Conservation (phyloP, 2,113 vertebrate genomes). For the Macquaria ambigua region DNA sequence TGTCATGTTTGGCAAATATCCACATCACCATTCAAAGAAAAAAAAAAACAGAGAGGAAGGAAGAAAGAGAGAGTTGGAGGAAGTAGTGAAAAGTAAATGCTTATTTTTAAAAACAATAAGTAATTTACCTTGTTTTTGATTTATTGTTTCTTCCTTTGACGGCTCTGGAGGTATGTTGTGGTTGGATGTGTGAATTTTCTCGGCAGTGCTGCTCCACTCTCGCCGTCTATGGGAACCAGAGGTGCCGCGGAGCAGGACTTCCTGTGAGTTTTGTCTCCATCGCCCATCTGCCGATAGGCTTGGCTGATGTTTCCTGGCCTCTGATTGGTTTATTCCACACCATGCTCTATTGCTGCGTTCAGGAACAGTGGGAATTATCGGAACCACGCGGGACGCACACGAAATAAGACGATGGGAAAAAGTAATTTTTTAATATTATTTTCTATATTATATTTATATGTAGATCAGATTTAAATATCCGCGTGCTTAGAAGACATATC, state of each 20-base stretch:
- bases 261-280: slow-evolving; percentile 60
- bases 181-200: background rate
- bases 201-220: background rate
- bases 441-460: too few species aligned
- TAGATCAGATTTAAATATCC: background rate
- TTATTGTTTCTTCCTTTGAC: background rate
- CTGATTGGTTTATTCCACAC: slow-evolving; percentile 69
- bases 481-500: background rate
- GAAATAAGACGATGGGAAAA: too few species aligned
- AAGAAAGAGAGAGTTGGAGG: background rate
- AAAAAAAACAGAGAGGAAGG: background rate
- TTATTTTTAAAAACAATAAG: background rate
- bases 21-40: background rate
- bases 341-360: slow-evolving; percentile 63
- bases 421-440: too few species aligned
- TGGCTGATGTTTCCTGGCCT: slow-evolving; percentile 52
- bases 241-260: slow-evolving; percentile 7
- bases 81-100: background rate
- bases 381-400: background rate
- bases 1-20: background rate
- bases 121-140: slow-evolving; percentile 42
- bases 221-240: background rate
- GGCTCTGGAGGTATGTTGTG: background rate
- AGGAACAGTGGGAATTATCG: background rate
- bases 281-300: slow-evolving; percentile 70